phyloP scores from a whole-genome alignment of 2,797 vertebrate species.

The Hypotaenidia okinawae region DNA sequence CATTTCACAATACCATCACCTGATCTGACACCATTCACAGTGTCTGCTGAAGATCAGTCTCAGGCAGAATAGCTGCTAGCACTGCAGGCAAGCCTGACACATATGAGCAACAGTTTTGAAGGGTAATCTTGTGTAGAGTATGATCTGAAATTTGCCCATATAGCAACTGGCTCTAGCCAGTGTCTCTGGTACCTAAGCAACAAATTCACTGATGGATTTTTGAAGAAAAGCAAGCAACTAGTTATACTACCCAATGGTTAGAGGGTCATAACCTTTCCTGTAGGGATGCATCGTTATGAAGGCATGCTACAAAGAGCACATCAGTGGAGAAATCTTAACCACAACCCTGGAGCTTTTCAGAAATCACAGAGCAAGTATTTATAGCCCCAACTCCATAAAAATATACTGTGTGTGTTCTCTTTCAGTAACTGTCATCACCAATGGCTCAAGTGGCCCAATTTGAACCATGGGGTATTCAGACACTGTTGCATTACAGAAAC shows the following conservation, averaged over 20 bases:
- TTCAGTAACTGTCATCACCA: neutral
- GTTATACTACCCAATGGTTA: neutral
- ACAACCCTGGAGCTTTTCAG: neutral
- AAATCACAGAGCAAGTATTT: neutral
- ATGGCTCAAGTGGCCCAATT: neutral
- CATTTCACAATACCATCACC: neutral
- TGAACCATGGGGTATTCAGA: neutral
- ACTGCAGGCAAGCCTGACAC: neutral
- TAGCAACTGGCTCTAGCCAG: neutral
- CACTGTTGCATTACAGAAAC: neutral
- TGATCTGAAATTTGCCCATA: neutral
- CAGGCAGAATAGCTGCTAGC: neutral
- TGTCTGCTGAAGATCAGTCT: neutral
- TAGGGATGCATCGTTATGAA: neutral
- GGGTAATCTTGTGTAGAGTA: neutral
- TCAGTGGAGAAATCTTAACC: neutral
- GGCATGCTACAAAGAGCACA: neutral
- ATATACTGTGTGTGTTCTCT: neutral
- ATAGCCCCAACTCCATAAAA: neutral
- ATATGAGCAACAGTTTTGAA: neutral
- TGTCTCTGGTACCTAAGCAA: neutral
- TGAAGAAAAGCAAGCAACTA: neutral
- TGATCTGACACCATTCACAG: neutral
- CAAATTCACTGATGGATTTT: neutral
- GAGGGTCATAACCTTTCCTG: neutral